Percentiles rank a stretch among this genome's conserved stretches.
These are phyloP conservation scores for Apis florea DNA, from an alignment of 1,140 invertebrate genomes.

Conservation along the genomic window DNA sequence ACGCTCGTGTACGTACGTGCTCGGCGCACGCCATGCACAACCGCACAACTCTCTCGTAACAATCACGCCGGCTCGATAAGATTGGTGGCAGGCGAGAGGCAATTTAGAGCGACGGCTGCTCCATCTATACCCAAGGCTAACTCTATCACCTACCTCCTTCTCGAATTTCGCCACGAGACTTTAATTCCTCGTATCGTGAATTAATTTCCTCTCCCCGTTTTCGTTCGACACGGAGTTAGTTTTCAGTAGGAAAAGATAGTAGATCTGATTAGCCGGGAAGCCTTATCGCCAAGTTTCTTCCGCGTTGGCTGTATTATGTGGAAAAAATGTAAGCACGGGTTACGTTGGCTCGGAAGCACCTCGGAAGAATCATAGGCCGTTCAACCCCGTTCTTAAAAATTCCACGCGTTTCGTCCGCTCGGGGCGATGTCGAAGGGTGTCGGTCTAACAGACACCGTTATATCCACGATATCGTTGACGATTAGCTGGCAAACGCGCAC, in stretches of 20 bases:
- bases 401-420: background rate
- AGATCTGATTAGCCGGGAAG: background rate
- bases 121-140: too few relatives aligned
- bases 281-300: background rate
- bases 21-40: conserved; percentile 4
- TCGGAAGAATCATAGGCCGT: background rate
- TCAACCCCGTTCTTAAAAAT: background rate
- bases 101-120: too few relatives aligned
- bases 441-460: background rate
- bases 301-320: background rate
- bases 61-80: conserved; percentile 60
- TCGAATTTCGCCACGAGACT: too few relatives aligned
- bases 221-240: background rate
- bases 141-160: too few relatives aligned
- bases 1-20: background rate
- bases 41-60: conserved; percentile 48
- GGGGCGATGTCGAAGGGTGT: too few relatives aligned
- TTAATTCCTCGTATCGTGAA: too few relatives aligned
- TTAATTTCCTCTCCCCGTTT: too few relatives aligned
- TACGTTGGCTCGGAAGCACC: conserved; percentile 18
- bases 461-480: too few relatives aligned
- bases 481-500: too few relatives aligned
- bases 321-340: background rate
- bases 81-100: conserved; percentile 52
- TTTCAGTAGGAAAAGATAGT: background rate